Evolutionary conservation across 2,113 vertebrate genomes (phyloP).

Genomic region (Pseudopipra pipra): DNA sequence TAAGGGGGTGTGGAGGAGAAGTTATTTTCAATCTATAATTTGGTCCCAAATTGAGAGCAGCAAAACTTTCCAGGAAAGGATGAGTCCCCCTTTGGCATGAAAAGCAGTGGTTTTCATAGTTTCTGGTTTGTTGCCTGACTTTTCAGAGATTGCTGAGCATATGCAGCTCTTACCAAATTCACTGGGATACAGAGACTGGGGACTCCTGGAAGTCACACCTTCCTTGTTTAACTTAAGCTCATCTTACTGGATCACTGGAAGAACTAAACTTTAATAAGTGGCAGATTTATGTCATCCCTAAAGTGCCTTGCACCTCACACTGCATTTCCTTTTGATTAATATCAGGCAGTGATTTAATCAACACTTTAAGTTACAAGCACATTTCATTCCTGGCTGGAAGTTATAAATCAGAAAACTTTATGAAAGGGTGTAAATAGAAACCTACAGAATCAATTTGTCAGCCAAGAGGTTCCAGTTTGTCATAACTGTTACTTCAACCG

Average conservation of each 20-base stretch:
- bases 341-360: slow-evolving; percentile 30
- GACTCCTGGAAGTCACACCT: background rate
- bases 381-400: slow-evolving; percentile 36
- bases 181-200: background rate
- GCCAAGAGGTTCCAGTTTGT: slow-evolving; percentile 39
- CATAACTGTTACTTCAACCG: background rate
- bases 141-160: background rate
- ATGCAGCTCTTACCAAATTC: background rate
- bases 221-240: background rate
- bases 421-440: slow-evolving; percentile 30
- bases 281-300: background rate
- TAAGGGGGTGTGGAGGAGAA: background rate
- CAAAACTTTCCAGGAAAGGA: slow-evolving; percentile 29
- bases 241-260: background rate
- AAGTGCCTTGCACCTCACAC: background rate
- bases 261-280: background rate
- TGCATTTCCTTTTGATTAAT: slow-evolving; percentile 7
- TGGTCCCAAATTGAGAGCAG: background rate
- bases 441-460: slow-evolving; percentile 31
- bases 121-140: slow-evolving; percentile 1
- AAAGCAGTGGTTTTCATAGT: background rate
- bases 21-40: background rate
- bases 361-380: background rate
- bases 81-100: slow-evolving; percentile 8
- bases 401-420: slow-evolving; percentile 18